These are phyloP conservation scores for Cavia aperea DNA, from an alignment of 2,113 vertebrate species.

Conservation along the genomic window DNA sequence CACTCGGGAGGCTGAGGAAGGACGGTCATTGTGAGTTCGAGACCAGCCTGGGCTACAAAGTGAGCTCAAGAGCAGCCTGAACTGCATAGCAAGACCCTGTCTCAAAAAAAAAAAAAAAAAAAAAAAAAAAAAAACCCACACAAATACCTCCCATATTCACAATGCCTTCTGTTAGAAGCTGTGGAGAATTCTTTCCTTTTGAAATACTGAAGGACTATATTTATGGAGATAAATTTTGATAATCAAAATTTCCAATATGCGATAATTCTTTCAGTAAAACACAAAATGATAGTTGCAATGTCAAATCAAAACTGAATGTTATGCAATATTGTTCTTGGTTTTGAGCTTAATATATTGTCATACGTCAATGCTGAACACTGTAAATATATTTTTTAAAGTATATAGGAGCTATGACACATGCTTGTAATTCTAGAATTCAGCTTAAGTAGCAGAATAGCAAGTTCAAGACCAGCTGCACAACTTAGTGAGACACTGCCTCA, in stretches of 20 bases:
- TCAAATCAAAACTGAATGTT: constrained; percentile 29
- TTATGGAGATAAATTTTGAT: not conserved
- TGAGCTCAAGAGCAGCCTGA: too few relatives aligned
- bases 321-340: constrained; percentile 2
- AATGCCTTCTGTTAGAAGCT: constrained; percentile 4
- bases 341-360: constrained; percentile 44
- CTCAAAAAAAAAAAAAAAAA: too few relatives aligned
- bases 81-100: too few relatives aligned
- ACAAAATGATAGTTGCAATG: not conserved
- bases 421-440: not conserved
- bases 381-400: not conserved
- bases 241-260: not conserved
- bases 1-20: too few relatives aligned
- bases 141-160: not conserved
- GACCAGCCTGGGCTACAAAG: too few relatives aligned
- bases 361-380: constrained; percentile 43
- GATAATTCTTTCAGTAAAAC: constrained; percentile 39
- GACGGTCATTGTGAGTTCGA: too few relatives aligned
- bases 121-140: not conserved
- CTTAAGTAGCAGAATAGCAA: not conserved
- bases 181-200: not conserved
- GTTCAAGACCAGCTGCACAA: not conserved
- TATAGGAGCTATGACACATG: not conserved
- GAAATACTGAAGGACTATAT: not conserved
- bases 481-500: not conserved